Conservation (phyloP, 2,797 vertebrate genomes). For the Falco rusticolus region DNA sequence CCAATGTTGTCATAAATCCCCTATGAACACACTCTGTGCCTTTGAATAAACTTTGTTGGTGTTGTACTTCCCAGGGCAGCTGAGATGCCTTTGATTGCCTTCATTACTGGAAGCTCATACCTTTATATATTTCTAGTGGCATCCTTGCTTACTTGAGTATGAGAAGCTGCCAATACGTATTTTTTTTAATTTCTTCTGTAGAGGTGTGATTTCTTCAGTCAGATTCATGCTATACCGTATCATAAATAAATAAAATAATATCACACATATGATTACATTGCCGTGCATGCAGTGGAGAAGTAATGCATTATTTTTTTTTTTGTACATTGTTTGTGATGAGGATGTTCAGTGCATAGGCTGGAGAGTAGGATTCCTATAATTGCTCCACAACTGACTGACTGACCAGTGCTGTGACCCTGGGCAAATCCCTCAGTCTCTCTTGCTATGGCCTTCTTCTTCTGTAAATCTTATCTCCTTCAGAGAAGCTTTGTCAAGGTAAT, state of each 20-base stretch:
- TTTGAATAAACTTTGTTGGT: neutral
- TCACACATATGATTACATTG: neutral
- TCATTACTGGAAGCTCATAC: neutral
- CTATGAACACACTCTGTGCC: neutral
- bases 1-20: slow-evolving; percentile 23
- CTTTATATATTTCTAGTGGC: neutral
- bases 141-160: neutral
- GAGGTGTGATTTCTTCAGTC: slow-evolving; percentile 14
- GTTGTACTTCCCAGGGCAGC: neutral
- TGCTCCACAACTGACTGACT: neutral
- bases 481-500: slow-evolving; percentile 14
- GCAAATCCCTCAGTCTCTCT: slow-evolving; percentile 1
- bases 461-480: slow-evolving; percentile 32
- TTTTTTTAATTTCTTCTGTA: slow-evolving; percentile 13
- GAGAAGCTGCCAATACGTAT: neutral
- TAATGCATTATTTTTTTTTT: neutral
- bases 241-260: slow-evolving; percentile 3
- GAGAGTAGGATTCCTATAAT: neutral
- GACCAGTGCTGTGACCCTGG: neutral
- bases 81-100: neutral
- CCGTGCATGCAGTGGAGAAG: neutral
- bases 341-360: neutral
- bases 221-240: neutral
- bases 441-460: neutral
- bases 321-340: neutral